These are phyloP conservation scores for Pammene aurita DNA, from an alignment of 2,888 invertebrate genomes.

Conservation along the genomic window DNA sequence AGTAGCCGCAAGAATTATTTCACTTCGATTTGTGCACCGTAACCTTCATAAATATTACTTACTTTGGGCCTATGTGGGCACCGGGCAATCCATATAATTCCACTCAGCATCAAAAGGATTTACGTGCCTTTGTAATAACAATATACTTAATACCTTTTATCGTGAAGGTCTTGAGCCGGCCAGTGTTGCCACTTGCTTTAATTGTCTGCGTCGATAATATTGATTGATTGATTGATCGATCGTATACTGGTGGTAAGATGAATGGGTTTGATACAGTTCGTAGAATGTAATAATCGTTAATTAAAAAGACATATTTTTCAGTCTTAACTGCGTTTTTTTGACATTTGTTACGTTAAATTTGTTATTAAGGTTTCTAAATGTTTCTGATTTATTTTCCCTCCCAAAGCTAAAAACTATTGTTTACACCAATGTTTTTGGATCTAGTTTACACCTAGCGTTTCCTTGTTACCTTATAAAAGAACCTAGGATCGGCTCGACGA, in stretches of 20 bases:
- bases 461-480: too few relatives aligned
- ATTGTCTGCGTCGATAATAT: constrained; percentile 77
- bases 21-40: constrained; percentile 24
- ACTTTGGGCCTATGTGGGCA: constrained; percentile 21
- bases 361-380: too few relatives aligned
- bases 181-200: constrained; percentile 54
- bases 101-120: not conserved
- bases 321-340: not conserved
- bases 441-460: too few relatives aligned
- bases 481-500: too few relatives aligned
- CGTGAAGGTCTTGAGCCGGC: constrained; percentile 57
- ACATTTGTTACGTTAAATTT: not conserved
- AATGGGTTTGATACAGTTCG: constrained; percentile 35
- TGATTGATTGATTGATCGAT: constrained; percentile 74
- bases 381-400: too few relatives aligned
- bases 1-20: constrained; percentile 18
- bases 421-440: too few relatives aligned
- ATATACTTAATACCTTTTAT: constrained; percentile 3
- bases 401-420: too few relatives aligned
- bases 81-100: not conserved
- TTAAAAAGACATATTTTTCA: constrained; percentile 14
- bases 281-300: constrained; percentile 10
- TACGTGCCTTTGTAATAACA: not conserved
- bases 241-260: constrained; percentile 39
- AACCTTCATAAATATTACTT: constrained; percentile 32